Evolutionary conservation across 2,888 invertebrate genomes (phyloP).

Genomic region (Bedellia somnulentella): DNA sequence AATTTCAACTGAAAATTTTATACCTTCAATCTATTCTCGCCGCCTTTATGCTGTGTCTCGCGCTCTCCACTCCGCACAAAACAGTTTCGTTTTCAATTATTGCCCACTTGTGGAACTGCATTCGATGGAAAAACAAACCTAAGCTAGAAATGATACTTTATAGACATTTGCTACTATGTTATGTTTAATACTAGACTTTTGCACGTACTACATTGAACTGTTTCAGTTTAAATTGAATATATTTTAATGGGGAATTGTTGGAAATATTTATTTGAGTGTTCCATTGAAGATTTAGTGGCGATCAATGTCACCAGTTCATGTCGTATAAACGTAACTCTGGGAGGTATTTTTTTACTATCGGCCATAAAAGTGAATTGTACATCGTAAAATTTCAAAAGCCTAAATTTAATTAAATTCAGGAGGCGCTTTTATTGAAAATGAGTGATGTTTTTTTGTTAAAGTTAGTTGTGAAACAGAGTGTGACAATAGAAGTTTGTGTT

Average conservation of each 20-base stretch:
- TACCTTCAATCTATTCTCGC: slow-evolving; percentile 58
- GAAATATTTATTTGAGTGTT: too few relatives aligned
- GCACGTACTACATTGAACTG: slow-evolving; percentile 43
- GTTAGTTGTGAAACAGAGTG: too few relatives aligned
- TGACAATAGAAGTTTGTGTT: too few relatives aligned
- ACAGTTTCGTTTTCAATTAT: slow-evolving; percentile 61
- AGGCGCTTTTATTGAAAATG: too few relatives aligned
- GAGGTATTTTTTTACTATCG: slow-evolving; percentile 20
- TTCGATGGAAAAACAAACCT: slow-evolving; percentile 50
- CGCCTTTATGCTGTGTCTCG: slow-evolving; percentile 56
- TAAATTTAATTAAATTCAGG: slow-evolving; percentile 46
- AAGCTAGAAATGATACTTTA: slow-evolving; percentile 57
- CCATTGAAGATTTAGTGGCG: too few relatives aligned
- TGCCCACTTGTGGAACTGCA: slow-evolving; percentile 59
- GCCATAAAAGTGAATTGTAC: slow-evolving; percentile 37
- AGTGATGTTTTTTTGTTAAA: too few relatives aligned
- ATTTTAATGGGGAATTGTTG: too few relatives aligned
- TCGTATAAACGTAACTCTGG: too few relatives aligned
- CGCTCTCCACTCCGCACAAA: slow-evolving; percentile 45
- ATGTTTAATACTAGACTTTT: slow-evolving; percentile 57
- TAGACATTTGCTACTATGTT: slow-evolving; percentile 49
- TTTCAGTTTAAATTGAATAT: too few relatives aligned
- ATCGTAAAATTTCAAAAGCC: slow-evolving; percentile 37
- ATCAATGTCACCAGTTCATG: too few relatives aligned
- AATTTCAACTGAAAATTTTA: slow-evolving; percentile 61